phyloP scores from a whole-genome alignment of 1,140 invertebrate species.

The Diplogasteroides magnus region DNA sequence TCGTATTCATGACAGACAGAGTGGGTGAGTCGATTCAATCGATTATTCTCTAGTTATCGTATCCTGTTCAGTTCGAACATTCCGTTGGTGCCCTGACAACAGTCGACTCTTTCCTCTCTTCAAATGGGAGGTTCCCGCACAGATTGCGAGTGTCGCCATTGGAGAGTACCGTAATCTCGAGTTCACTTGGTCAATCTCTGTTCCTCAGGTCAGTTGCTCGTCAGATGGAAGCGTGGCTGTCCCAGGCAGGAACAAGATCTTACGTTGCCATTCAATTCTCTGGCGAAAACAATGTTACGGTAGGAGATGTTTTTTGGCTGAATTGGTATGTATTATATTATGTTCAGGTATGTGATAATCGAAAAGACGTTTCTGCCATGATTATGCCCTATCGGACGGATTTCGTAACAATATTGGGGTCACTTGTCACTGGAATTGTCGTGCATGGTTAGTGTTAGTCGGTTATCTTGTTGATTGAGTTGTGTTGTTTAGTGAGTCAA shows the following conservation, averaged over 20 bases:
- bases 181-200: neutral
- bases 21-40: constrained; percentile 37
- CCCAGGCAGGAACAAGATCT: neutral
- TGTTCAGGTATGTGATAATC: neutral
- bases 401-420: neutral
- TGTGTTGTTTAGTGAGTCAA: neutral
- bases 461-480: neutral
- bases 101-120: constrained; percentile 31
- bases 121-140: constrained; percentile 48
- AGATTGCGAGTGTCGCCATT: constrained; percentile 41
- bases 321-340: neutral
- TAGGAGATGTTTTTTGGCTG: neutral
- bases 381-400: neutral
- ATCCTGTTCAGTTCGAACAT: constrained; percentile 40
- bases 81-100: constrained; percentile 30
- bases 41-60: neutral
- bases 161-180: constrained; percentile 9
- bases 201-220: neutral
- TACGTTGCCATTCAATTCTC: neutral
- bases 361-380: neutral
- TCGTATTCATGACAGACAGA: constrained; percentile 49
- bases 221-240: neutral
- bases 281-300: neutral
- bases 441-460: neutral
- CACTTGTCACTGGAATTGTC: neutral